Conservation (phyloP, 2,888 invertebrate genomes). For the Exephanes ischioxanthus region DNA sequence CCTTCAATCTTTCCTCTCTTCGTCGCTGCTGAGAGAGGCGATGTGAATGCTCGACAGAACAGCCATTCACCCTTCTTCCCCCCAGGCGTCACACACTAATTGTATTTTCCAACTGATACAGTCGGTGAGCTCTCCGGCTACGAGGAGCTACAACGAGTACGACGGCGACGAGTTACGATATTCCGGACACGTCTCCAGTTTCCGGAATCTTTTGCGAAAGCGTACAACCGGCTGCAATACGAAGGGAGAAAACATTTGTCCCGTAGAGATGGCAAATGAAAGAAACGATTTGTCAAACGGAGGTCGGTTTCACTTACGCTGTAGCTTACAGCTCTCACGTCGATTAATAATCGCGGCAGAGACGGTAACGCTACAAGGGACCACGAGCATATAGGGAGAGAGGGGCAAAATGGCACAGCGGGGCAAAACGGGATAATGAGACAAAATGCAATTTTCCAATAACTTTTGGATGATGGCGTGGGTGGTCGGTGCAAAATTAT, state of each 20-base stretch:
- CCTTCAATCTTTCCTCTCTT: conserved; percentile 29
- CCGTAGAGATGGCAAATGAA: conserved; percentile 31
- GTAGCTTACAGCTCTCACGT: conserved; percentile 8
- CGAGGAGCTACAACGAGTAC: background rate
- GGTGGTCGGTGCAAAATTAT: too few relatives aligned
- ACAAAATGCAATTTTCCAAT: too few relatives aligned
- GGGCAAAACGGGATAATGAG: too few relatives aligned
- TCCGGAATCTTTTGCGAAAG: conserved; percentile 54
- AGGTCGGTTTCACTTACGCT: conserved; percentile 26
- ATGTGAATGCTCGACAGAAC: conserved; percentile 25
- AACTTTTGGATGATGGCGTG: too few relatives aligned
- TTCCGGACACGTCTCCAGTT: conserved; percentile 55
- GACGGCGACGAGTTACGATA: conserved; percentile 39
- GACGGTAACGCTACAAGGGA: background rate
- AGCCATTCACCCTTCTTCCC: conserved; percentile 5
- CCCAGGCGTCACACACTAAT: conserved; percentile 54
- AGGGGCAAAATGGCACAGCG: too few relatives aligned
- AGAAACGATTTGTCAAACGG: conserved; percentile 46
- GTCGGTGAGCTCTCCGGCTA: conserved; percentile 23
- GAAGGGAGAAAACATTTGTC: background rate
- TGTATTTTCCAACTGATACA: conserved; percentile 63
- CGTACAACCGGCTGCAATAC: background rate
- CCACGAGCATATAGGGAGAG: background rate
- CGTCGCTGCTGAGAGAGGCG: conserved; percentile 17
- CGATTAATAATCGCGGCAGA: conserved; percentile 27